Percentiles rank a stretch among this genome's conserved stretches.
Conservation (phyloP, 2,888 invertebrate genomes). For the Nemapogon koenigi region DNA sequence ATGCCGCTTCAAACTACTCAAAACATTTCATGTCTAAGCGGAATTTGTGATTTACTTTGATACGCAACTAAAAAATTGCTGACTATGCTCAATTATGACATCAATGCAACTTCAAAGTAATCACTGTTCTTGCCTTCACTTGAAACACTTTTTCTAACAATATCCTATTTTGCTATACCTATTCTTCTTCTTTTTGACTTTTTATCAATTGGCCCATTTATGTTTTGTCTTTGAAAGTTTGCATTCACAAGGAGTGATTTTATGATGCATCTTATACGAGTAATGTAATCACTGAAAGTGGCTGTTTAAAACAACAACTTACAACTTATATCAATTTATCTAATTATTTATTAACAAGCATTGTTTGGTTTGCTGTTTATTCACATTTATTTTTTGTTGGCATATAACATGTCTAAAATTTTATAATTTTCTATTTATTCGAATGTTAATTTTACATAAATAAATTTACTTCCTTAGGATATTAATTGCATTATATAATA, state of each 20-base stretch:
- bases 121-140: conserved; percentile 17
- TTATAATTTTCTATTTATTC: conserved; percentile 30
- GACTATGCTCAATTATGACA: too few relatives aligned
- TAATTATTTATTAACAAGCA: not conserved
- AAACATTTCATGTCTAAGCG: conserved; percentile 31
- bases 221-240: conserved; percentile 9
- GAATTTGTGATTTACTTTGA: conserved; percentile 30
- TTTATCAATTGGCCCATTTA: conserved; percentile 31
- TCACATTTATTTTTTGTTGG: conserved; percentile 29
- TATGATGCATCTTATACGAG: conserved; percentile 41
- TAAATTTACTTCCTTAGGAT: conserved; percentile 24
- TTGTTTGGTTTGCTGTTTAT: too few relatives aligned
- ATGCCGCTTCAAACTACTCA: conserved; percentile 49
- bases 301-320: too few relatives aligned
- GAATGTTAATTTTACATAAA: conserved; percentile 34
- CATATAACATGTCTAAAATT: conserved; percentile 36
- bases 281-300: conserved; percentile 30
- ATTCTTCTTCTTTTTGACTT: conserved; percentile 35
- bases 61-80: too few relatives aligned
- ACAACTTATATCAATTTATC: too few relatives aligned
- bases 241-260: conserved; percentile 9
- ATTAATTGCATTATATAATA: conserved; percentile 50
- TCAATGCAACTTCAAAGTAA: conserved; percentile 11
- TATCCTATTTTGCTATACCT: conserved; percentile 36
- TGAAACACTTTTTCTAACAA: conserved; percentile 30